Conservation (phyloP, 2,797 vertebrate genomes). For the Ispidina picta region DNA sequence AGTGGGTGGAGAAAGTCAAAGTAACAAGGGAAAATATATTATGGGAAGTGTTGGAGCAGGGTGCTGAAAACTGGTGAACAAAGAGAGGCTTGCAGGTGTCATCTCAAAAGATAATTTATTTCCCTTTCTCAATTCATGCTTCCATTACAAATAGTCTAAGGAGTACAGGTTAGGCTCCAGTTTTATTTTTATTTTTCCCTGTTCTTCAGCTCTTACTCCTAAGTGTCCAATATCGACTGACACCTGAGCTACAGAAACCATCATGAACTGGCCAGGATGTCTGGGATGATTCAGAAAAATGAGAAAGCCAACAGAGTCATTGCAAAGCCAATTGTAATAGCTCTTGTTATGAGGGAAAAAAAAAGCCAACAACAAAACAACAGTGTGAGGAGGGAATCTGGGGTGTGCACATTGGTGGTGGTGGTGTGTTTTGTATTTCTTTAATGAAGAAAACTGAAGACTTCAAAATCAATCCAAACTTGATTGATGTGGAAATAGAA, state of each 20-base stretch:
- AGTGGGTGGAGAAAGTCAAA: background rate
- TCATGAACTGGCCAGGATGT: background rate
- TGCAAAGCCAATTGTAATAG: background rate
- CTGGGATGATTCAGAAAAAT: background rate
- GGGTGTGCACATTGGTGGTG: background rate
- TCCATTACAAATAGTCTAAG: background rate
- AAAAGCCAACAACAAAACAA: no score
- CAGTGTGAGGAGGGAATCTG: background rate
- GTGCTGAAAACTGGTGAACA: background rate
- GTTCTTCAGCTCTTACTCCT: background rate
- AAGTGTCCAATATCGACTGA: background rate
- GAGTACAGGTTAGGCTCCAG: background rate
- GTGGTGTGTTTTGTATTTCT: background rate
- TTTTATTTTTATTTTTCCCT: background rate
- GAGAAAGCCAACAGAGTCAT: background rate
- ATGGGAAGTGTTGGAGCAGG: background rate
- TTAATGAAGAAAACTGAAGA: background rate
- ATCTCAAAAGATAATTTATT: background rate
- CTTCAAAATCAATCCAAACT: background rate
- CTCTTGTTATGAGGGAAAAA: accelerated
- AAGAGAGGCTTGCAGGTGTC: background rate
- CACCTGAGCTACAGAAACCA: background rate
- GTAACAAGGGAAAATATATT: background rate
- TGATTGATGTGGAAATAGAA: background rate
- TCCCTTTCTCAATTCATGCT: background rate